Base-by-base conservation (phyloP, 2,797 vertebrate species). In the Anguilla anguilla region DNA sequence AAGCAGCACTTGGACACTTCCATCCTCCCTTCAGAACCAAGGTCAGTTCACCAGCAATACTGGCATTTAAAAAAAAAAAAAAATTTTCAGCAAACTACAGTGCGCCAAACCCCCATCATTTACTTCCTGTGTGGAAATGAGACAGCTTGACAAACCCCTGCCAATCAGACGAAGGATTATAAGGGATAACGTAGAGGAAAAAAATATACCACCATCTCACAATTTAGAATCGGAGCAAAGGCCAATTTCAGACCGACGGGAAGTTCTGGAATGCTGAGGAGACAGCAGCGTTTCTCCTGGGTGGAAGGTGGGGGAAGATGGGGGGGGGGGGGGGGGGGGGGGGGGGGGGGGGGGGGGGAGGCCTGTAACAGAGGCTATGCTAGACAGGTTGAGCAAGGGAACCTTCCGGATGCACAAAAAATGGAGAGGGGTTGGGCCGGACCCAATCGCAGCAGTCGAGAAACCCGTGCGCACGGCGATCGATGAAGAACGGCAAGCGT, bases 41-140 rank as follows among this genome's bases (percentile, higher is more conserved):
- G 7, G 43, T 49, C 39, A 82, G 67, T 83, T 57, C 39, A 39
- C 22, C 84, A 81, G 53, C 43, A 46, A 64, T 51, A 85, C 83
- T 85, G 25, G 15, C 19, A 59, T 25, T 64, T 88, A 77, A 77
- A 77, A 77, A 72, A 72, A 31, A 28, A 35, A n/a, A n/a, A n/a
- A 39, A 67, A 53, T 53, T 17, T 13, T 25, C 31, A 9, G 35
- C 31, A 2, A 72, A 84, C 51, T 64, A 77, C 87, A 39, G 53
- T 1, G 51, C 81, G 35, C 46, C 28, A 39, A 72, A 72, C 17
- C 22, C 57, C 10, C 59, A 35, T 28, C 17, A 9, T 87, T 82
- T 49, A 10, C 9, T 51, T 51, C 46, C 79, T 81, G 35, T 82
- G 46, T 25, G 49, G 61, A 13, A 53, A 67, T 25, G 22, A 87